Evolutionary conservation across 2,888 invertebrate species (phyloP).

Genomic region (Euspilapteryx auroguttella): DNA sequence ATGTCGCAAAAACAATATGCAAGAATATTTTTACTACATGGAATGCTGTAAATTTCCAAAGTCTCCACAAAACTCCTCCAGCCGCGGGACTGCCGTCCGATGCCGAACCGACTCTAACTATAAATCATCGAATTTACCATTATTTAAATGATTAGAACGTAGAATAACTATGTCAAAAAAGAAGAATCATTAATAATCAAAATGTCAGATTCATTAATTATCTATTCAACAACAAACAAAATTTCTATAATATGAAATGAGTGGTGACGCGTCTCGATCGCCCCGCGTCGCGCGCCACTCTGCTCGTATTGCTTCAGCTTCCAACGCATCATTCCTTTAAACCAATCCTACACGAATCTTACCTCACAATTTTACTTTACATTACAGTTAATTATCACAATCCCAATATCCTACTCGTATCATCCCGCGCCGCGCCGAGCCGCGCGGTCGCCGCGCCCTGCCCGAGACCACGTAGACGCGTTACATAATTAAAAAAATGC

Average conservation of each 20-base stretch:
- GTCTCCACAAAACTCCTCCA: constrained; percentile 16
- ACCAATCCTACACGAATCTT: too few relatives aligned
- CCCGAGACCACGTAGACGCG: constrained; percentile 13
- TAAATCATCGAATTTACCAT: too few relatives aligned
- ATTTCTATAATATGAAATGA: neutral
- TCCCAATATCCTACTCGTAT: neutral
- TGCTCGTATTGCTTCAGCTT: too few relatives aligned
- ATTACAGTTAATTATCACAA: neutral
- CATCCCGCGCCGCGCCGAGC: neutral
- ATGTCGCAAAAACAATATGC: too few relatives aligned
- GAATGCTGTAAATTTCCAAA: constrained; percentile 36
- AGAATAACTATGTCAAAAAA: constrained; percentile 1
- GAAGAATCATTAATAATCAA: neutral
- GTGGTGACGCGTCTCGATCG: neutral
- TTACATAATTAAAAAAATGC: constrained; percentile 41
- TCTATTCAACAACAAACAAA: constrained; percentile 1
- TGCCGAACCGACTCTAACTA: too few relatives aligned
- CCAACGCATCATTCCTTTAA: too few relatives aligned
- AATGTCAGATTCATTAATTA: constrained; percentile 2
- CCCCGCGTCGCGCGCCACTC: too few relatives aligned
- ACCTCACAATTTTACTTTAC: too few relatives aligned
- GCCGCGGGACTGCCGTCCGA: too few relatives aligned
- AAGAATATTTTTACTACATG: constrained; percentile 31
- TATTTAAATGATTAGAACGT: too few relatives aligned
- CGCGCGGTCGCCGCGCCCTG: constrained; percentile 5